phyloP scores from a whole-genome alignment of 2,888 invertebrate species.

The Mylabris sibirica region DNA sequence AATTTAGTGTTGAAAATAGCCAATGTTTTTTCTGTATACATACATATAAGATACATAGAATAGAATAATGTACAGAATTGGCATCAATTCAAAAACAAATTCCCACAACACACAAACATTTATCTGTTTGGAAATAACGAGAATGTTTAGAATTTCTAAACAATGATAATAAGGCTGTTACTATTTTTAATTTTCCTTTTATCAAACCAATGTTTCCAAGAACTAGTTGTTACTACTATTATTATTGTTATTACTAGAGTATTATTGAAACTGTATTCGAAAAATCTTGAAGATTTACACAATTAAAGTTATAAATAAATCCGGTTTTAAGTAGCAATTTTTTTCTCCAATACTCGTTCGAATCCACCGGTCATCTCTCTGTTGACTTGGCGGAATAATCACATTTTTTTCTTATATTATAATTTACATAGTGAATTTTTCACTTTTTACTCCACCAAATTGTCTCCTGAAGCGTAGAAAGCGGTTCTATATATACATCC shows the following conservation, averaged over 20 bases:
- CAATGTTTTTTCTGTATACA: neutral
- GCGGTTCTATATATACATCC: conserved; percentile 3
- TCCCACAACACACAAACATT: neutral
- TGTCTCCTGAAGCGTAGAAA: conserved; percentile 7
- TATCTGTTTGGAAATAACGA: no score
- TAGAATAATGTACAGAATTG: neutral
- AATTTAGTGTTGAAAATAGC: no score
- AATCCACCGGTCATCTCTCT: neutral
- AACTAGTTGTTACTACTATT: neutral
- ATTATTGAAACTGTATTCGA: neutral
- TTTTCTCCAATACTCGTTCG: no score
- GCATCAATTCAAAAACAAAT: neutral
- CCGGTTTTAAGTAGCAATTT: neutral
- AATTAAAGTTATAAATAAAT: neutral
- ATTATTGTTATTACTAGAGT: neutral
- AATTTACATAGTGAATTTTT: neutral
- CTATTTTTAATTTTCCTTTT: neutral
- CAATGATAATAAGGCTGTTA: neutral
- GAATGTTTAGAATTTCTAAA: neutral
- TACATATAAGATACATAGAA: neutral
- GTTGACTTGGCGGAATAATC: neutral
- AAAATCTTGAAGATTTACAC: neutral
- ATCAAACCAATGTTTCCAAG: neutral
- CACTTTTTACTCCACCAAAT: neutral
- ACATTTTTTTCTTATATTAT: neutral